Percentiles rank a stretch among this genome's conserved stretches.
Evolutionary conservation across 1,140 invertebrate species (phyloP).

Genomic region (Drosophila bipectinata): DNA sequence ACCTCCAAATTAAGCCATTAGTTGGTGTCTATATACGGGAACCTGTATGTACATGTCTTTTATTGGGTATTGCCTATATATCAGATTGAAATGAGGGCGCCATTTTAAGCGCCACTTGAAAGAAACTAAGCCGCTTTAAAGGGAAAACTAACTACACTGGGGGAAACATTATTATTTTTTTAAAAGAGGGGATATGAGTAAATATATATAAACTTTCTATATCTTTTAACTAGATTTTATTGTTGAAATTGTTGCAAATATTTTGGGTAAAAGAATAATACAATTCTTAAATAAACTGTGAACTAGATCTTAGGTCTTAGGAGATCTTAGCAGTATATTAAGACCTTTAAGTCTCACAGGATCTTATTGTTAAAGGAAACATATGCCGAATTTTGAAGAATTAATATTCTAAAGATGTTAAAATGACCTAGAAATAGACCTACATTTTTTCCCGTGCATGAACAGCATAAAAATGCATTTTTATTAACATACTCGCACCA

Average conservation of each 20-base stretch:
- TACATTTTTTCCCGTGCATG: background rate
- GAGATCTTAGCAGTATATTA: too few relatives aligned
- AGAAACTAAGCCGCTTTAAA: slow-evolving; percentile 37
- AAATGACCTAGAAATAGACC: background rate
- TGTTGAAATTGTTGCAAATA: too few relatives aligned
- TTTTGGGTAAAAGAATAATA: too few relatives aligned
- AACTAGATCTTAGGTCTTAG: too few relatives aligned
- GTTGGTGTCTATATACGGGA: slow-evolving; percentile 14
- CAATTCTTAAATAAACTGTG: too few relatives aligned
- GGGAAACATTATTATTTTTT: background rate
- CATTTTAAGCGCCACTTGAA: slow-evolving; percentile 72
- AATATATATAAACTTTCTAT: too few relatives aligned
- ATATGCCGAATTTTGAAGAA: too few relatives aligned
- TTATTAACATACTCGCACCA: slow-evolving; percentile 53
- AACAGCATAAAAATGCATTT: slow-evolving; percentile 12
- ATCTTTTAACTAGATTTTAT: too few relatives aligned
- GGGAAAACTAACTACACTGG: background rate
- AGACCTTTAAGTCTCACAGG: too few relatives aligned
- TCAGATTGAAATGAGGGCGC: slow-evolving; percentile 45
- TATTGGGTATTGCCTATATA: slow-evolving; percentile 21
- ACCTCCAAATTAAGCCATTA: slow-evolving; percentile 50
- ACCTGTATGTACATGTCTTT: background rate
- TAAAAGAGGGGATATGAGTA: background rate
- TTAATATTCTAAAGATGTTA: too few relatives aligned
- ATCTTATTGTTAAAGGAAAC: too few relatives aligned